phyloP scores from a whole-genome alignment of 1,140 invertebrate species.

The Thaumetopoea pityocampa region DNA sequence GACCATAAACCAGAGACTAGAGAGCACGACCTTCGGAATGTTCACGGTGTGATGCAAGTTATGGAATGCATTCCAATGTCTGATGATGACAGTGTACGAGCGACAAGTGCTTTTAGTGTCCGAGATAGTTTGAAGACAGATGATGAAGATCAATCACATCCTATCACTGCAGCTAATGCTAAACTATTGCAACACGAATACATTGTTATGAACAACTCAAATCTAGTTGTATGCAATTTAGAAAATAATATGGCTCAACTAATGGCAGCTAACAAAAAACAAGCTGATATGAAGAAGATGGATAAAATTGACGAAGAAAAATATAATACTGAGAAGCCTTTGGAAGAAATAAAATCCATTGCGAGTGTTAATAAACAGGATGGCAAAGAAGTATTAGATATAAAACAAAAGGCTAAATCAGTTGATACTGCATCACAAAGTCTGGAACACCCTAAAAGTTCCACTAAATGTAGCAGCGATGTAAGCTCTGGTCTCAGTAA shows the following conservation, averaged over 20 bases:
- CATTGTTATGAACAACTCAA: constrained; percentile 73
- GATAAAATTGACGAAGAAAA: constrained; percentile 67
- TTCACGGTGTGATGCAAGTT: constrained; percentile 46
- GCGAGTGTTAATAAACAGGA: constrained; percentile 28
- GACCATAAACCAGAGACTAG: constrained; percentile 41
- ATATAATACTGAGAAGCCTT: constrained; percentile 36
- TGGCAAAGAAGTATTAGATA: constrained; percentile 24
- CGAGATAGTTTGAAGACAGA: constrained; percentile 78
- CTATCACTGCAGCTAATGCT: constrained; percentile 66
- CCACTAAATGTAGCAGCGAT: constrained; percentile 62
- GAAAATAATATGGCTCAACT: constrained; percentile 76
- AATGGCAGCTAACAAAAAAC: constrained; percentile 53
- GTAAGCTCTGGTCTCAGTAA: constrained; percentile 67
- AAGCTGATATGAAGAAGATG: constrained; percentile 55
- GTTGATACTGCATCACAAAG: constrained; percentile 63
- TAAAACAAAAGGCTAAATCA: constrained; percentile 50
- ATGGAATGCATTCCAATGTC: constrained; percentile 68
- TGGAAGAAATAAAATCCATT: constrained; percentile 41
- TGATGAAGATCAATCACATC: constrained; percentile 74
- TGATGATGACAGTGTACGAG: constrained; percentile 71
- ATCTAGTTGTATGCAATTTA: constrained; percentile 77
- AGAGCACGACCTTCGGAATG: constrained; percentile 61
- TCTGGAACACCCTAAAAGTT: constrained; percentile 65
- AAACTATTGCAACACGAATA: constrained; percentile 69
- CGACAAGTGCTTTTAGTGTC: constrained; percentile 69